These are phyloP conservation scores for human DNA, from an alignment of 2,113 vertebrate genomes.

Conservation along the genomic window DNA sequence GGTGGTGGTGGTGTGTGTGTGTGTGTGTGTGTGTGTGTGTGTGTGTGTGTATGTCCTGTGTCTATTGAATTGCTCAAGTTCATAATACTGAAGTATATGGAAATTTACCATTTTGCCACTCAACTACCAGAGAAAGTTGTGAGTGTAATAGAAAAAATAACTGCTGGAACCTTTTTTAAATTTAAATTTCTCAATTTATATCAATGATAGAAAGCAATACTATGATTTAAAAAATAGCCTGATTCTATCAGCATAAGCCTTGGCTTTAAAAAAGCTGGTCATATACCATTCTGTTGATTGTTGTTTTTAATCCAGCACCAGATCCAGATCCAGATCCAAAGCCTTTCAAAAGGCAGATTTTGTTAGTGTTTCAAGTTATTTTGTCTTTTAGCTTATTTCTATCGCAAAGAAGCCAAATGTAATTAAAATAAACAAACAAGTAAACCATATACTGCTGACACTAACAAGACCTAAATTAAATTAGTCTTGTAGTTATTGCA, in stretches of 20 bases:
- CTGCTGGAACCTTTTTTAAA: neutral
- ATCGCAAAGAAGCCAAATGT: conserved; percentile 17
- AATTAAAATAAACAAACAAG: conserved; percentile 43
- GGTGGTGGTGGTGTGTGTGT: too few relatives aligned
- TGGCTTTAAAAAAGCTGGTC: neutral
- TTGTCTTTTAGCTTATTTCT: neutral
- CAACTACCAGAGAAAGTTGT: neutral
- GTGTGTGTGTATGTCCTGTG: accelerated
- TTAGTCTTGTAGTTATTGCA: neutral
- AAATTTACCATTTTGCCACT: neutral
- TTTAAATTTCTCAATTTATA: neutral
- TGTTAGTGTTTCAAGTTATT: neutral
- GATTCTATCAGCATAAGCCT: neutral
- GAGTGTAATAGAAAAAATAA: neutral
- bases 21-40: too few relatives aligned
- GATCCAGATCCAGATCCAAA: neutral
- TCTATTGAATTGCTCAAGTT: neutral
- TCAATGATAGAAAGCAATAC: neutral
- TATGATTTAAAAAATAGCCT: neutral
- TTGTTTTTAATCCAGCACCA: neutral
- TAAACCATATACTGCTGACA: neutral
- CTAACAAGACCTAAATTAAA: conserved; percentile 14
- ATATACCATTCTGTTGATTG: neutral
- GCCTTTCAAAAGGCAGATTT: neutral
- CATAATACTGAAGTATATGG: neutral